Percentiles rank a stretch among this genome's conserved stretches.
Evolutionary conservation across 2,888 invertebrate species (phyloP).

Genomic region (Sarcophaga variegata): DNA sequence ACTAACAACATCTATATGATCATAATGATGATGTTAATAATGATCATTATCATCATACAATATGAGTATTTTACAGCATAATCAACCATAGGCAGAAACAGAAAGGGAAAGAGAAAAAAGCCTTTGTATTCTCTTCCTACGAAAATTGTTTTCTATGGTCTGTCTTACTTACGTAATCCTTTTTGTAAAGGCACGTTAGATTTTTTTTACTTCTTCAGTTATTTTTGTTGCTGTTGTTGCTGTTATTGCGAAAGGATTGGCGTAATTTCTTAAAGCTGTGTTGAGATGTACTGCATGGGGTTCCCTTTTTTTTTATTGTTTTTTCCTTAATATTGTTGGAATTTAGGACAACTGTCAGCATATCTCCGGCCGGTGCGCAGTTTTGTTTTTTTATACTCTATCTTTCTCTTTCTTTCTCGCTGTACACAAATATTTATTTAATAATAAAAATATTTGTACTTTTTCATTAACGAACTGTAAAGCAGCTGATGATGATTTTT

Average conservation of each 20-base stretch:
- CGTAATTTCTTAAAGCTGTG: slow-evolving; percentile 52
- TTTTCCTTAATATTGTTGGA: slow-evolving; percentile 54
- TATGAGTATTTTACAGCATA: too few species aligned
- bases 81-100: too few species aligned
- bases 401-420: not conserved
- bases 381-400: slow-evolving; percentile 28
- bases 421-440: slow-evolving; percentile 2
- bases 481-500: slow-evolving; percentile 76
- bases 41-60: not conserved
- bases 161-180: slow-evolving; percentile 75
- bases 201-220: slow-evolving; percentile 28
- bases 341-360: slow-evolving; percentile 77
- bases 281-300: slow-evolving; percentile 38
- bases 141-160: slow-evolving; percentile 52
- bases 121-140: slow-evolving; percentile 64
- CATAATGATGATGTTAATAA: not conserved
- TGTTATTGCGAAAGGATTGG: slow-evolving; percentile 61
- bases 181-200: slow-evolving; percentile 78
- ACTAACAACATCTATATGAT: slow-evolving; percentile 75
- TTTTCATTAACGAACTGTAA: slow-evolving; percentile 55
- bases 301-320: slow-evolving; percentile 48
- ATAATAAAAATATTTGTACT: slow-evolving; percentile 25
- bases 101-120: not conserved
- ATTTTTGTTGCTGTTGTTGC: slow-evolving; percentile 10
- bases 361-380: slow-evolving; percentile 76